Evolutionary conservation across 1,140 invertebrate species (phyloP).

Genomic region (Chymomyza costata): DNA sequence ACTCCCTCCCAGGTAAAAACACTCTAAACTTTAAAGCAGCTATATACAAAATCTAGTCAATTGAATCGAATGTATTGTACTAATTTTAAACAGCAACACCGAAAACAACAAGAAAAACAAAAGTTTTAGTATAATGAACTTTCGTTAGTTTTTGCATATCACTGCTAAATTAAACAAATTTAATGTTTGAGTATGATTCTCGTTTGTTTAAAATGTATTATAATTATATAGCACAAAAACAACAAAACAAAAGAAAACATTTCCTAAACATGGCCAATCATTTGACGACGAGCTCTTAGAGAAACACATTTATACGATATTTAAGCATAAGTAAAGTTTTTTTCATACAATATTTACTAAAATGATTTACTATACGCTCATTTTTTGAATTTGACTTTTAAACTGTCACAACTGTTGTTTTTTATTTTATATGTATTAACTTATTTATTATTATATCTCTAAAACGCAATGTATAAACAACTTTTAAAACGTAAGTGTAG

Average conservation of each 20-base stretch:
- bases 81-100: conserved; percentile 44
- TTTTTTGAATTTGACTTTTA: conserved; percentile 48
- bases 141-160: conserved; percentile 65
- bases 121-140: conserved; percentile 21
- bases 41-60: conserved; percentile 70
- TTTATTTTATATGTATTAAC: conserved; percentile 60
- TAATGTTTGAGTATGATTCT: conserved; percentile 48
- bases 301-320: conserved; percentile 40
- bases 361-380: conserved; percentile 20
- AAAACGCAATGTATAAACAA: conserved; percentile 60
- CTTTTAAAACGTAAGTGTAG: conserved; percentile 55
- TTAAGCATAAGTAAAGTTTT: conserved; percentile 49
- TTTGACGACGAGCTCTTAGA: conserved; percentile 43
- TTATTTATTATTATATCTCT: conserved; percentile 71
- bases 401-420: conserved; percentile 65
- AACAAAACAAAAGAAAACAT: conserved; percentile 14
- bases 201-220: conserved; percentile 62
- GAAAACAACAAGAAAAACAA: conserved; percentile 11
- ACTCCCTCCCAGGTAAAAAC: conserved; percentile 57
- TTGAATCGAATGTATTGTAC: conserved; percentile 70
- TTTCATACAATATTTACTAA: conserved; percentile 36
- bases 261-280: conserved; percentile 31
- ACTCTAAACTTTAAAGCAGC: conserved; percentile 45
- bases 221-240: conserved; percentile 63
- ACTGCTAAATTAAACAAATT: conserved; percentile 20